Conservation (phyloP, 2,797 vertebrate species). For the Acanthornis magna region DNA sequence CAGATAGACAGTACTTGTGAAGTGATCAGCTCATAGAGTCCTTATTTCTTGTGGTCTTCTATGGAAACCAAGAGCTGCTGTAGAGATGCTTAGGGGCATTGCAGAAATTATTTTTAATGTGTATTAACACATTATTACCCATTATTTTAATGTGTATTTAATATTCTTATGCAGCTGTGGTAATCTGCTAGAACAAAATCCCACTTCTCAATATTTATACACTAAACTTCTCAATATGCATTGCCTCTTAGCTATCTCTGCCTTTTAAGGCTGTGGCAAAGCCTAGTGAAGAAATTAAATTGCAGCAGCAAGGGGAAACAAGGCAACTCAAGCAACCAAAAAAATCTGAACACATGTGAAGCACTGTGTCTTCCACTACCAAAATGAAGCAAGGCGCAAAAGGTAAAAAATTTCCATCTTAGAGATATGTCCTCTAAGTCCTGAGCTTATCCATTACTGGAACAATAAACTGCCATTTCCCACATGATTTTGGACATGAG, state of each 20-base stretch:
- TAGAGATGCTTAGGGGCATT: neutral
- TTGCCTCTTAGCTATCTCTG: neutral
- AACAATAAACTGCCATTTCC: neutral
- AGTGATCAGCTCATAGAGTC: neutral
- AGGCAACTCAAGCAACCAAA: neutral
- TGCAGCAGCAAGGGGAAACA: neutral
- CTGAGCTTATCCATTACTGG: neutral
- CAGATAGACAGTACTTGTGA: neutral
- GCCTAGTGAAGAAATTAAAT: neutral
- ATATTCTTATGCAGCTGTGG: neutral
- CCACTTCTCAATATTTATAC: neutral
- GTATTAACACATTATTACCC: too few species aligned
- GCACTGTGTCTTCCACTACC: neutral
- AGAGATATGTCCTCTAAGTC: neutral
- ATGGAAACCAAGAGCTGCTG: neutral
- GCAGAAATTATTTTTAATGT: neutral
- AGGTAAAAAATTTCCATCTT: neutral
- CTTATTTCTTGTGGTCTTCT: neutral
- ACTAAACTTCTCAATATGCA: neutral
- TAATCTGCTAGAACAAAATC: neutral
- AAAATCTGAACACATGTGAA: neutral
- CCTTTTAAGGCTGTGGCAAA: neutral
- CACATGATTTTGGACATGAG: neutral
- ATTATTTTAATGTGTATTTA: neutral
- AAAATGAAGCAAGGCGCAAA: neutral